Evolutionary conservation across 2,113 vertebrate species (phyloP).

Genomic region (Stictonetta naevosa): DNA sequence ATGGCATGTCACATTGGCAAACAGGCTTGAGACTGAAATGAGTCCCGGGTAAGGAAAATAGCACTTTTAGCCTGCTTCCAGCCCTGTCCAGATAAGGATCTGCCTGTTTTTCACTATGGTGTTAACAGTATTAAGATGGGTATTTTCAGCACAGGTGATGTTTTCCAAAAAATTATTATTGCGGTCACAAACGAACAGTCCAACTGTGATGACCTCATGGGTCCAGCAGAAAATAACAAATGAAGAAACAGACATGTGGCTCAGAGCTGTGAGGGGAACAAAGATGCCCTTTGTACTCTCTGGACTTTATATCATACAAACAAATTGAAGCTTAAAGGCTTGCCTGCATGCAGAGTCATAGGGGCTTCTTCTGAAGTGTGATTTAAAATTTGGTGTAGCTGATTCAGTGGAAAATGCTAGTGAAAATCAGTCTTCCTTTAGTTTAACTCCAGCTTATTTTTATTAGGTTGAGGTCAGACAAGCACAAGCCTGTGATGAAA

Average conservation of each 20-base stretch:
- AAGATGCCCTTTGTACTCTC: neutral
- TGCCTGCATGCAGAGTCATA: neutral
- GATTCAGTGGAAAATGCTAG: neutral
- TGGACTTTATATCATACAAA: neutral
- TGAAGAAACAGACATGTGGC: neutral
- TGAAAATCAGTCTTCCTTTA: neutral
- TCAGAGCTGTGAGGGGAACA: neutral
- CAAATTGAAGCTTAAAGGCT: constrained; percentile 9
- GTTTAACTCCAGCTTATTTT: neutral
- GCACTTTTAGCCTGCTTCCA: neutral
- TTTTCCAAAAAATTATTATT: constrained; percentile 11
- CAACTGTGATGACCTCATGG: constrained; percentile 37
- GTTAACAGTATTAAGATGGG: neutral
- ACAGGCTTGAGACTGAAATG: neutral
- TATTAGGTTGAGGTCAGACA: neutral
- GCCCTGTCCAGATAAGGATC: neutral
- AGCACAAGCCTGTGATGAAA: neutral
- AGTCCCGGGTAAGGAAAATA: neutral
- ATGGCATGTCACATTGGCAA: neutral
- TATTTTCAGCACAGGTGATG: neutral
- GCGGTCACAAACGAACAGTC: constrained; percentile 24
- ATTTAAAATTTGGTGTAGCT: neutral
- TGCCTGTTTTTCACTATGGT: neutral
- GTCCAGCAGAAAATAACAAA: constrained; percentile 42
- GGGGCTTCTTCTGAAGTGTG: neutral